phyloP scores from a whole-genome alignment of 2,888 invertebrate species.

The Pandemis cinnamomeana region DNA sequence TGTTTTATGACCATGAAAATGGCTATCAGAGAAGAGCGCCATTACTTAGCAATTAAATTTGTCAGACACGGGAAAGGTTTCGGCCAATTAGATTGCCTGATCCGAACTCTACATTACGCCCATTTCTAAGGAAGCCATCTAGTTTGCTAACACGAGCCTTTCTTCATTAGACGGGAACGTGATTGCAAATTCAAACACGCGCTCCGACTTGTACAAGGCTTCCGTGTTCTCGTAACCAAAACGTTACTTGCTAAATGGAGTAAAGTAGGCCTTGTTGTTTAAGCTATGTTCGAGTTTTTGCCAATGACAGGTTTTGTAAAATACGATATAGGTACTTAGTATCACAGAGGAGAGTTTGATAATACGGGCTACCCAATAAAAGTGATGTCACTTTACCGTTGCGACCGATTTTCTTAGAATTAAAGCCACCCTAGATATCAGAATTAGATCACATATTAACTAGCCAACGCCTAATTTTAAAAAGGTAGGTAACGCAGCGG shows the following conservation, averaged over 20 bases:
- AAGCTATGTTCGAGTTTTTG: slow-evolving; percentile 10
- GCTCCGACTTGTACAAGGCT: slow-evolving; percentile 15
- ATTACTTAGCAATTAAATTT: background rate
- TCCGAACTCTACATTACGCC: slow-evolving; percentile 5
- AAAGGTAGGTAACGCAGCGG: too few species aligned
- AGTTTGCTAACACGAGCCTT: slow-evolving; percentile 22
- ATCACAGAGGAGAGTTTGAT: background rate
- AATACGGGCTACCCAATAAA: background rate
- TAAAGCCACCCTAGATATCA: too few species aligned
- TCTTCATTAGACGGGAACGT: slow-evolving; percentile 40
- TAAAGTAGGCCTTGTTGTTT: background rate
- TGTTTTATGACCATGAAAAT: background rate
- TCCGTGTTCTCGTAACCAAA: slow-evolving; percentile 45
- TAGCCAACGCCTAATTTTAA: too few species aligned
- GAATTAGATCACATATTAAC: too few species aligned
- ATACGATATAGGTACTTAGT: slow-evolving; percentile 2
- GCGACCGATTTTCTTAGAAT: too few species aligned
- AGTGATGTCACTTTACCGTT: too few species aligned
- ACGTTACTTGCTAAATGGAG: slow-evolving; percentile 32
- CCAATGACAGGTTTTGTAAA: background rate
- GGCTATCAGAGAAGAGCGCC: background rate
- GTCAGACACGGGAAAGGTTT: background rate
- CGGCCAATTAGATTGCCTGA: slow-evolving; percentile 1
- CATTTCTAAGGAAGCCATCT: slow-evolving; percentile 6
- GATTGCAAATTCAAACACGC: slow-evolving; percentile 39